Evolutionary conservation across 1,140 invertebrate species (phyloP).

Genomic region (Phymastichus coffea): DNA sequence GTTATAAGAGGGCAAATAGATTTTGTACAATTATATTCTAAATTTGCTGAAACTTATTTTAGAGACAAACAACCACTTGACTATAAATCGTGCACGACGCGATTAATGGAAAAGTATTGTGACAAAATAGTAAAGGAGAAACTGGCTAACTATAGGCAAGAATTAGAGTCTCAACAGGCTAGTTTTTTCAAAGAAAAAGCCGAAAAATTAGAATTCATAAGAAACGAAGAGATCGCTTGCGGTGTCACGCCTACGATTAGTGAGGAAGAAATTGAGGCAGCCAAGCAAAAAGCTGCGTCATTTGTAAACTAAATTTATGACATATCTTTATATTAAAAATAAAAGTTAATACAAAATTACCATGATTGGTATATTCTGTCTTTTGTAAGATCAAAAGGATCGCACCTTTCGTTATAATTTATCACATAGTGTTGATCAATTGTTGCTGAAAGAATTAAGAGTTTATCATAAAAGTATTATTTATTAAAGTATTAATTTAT

Average conservation of each 20-base stretch:
- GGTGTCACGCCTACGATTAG: slow-evolving; percentile 64
- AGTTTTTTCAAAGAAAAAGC: slow-evolving; percentile 64
- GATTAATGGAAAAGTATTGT: slow-evolving; percentile 67
- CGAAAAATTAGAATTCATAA: slow-evolving; percentile 65
- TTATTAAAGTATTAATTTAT: background rate
- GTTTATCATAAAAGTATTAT: background rate
- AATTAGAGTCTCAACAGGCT: slow-evolving; percentile 68
- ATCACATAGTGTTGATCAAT: no score
- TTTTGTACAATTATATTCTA: background rate
- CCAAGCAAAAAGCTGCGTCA: slow-evolving; percentile 58
- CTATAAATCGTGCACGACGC: slow-evolving; percentile 66
- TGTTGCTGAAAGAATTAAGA: background rate
- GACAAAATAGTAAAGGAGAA: slow-evolving; percentile 65
- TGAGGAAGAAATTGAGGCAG: slow-evolving; percentile 65
- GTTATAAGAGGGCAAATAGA: slow-evolving; percentile 2
- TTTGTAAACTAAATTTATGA: slow-evolving; percentile 29
- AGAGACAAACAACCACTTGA: slow-evolving; percentile 21
- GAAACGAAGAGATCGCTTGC: slow-evolving; percentile 68
- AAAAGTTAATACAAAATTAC: no score
- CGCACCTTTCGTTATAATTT: no score
- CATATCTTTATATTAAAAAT: background rate
- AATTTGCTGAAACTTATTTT: slow-evolving; percentile 8
- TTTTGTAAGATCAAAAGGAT: no score
- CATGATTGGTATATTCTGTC: no score
- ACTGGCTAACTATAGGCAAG: slow-evolving; percentile 62